A percentile compares a stretch with the other conserved stretches of the same genome.
These are phyloP conservation scores for Xiphophorus hellerii DNA, from an alignment of 2,113 vertebrate genomes.

Conservation along the genomic window DNA sequence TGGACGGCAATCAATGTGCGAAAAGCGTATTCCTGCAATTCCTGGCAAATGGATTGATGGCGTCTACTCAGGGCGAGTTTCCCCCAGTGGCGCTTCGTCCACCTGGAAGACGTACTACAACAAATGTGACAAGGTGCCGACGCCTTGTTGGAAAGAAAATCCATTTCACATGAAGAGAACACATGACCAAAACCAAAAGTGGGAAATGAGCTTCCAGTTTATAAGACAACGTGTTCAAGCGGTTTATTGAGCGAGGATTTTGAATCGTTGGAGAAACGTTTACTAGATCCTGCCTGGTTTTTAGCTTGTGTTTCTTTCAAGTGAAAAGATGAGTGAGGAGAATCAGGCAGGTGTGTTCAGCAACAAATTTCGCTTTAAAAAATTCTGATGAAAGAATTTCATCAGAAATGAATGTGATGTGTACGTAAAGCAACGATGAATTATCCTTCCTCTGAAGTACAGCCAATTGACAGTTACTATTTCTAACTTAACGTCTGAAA, in stretches of 20 bases:
- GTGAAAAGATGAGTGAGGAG: too few species aligned
- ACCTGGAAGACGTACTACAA: slow-evolving; percentile 37
- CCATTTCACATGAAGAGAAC: slow-evolving; percentile 22
- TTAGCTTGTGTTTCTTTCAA: neutral
- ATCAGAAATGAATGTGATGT: too few species aligned
- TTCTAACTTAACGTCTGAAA: too few species aligned
- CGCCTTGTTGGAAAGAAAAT: slow-evolving; percentile 15
- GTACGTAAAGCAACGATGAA: too few species aligned
- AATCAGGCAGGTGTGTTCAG: too few species aligned
- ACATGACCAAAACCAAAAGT: slow-evolving; percentile 2
- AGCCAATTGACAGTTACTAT: too few species aligned
- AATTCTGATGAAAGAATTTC: too few species aligned
- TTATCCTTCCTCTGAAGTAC: too few species aligned
- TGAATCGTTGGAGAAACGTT: slow-evolving; percentile 1
- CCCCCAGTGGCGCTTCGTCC: slow-evolving; percentile 27
- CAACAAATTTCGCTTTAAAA: too few species aligned
- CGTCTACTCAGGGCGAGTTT: slow-evolving; percentile 35
- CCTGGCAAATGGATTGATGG: slow-evolving; percentile 44
- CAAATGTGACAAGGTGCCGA: slow-evolving; percentile 25
- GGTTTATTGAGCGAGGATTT: neutral
- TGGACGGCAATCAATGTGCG: slow-evolving; percentile 59
- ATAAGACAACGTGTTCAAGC: slow-evolving; percentile 1
- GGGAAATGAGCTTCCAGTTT: slow-evolving; percentile 13
- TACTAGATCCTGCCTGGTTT: neutral
- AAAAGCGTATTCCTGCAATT: slow-evolving; percentile 51